phyloP scores from a whole-genome alignment of 2,888 invertebrate species.

The Trachelus stipa region DNA sequence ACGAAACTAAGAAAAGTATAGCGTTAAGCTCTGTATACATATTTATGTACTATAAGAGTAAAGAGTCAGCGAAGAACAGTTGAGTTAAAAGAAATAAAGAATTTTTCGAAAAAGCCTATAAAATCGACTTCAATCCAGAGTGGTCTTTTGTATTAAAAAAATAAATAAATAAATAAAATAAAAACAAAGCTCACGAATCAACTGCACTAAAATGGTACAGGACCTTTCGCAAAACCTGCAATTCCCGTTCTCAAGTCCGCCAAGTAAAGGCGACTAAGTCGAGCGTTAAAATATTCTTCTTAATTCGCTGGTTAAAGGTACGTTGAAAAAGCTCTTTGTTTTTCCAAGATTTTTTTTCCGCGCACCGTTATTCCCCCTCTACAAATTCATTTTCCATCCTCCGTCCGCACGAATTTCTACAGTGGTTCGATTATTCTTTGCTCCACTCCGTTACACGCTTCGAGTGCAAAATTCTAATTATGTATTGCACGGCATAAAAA shows the following conservation, averaged over 20 bases:
- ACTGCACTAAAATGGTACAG: neutral
- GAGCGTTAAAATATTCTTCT: conserved; percentile 59
- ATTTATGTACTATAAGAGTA: no score
- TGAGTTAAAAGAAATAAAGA: neutral
- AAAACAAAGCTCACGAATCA: neutral
- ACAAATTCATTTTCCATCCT: conserved; percentile 16
- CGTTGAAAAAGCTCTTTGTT: conserved; percentile 41
- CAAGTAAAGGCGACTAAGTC: conserved; percentile 55
- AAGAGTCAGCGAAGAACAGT: neutral
- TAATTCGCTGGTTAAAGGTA: conserved; percentile 45
- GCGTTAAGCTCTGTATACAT: no score
- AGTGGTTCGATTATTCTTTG: conserved; percentile 16
- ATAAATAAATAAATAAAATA: neutral
- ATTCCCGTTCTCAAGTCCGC: neutral
- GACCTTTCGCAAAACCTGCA: neutral
- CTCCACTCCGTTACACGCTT: neutral
- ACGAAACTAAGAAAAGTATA: neutral
- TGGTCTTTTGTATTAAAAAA: neutral
- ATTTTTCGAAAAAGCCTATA: neutral
- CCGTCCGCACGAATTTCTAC: conserved; percentile 29
- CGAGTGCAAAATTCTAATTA: conserved; percentile 26
- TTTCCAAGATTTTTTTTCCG: conserved; percentile 37
- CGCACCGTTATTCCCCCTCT: neutral
- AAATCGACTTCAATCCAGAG: neutral
- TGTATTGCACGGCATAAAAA: neutral